Base-by-base conservation (phyloP, 2,888 invertebrate species). In the Cephonodes hylas region DNA sequence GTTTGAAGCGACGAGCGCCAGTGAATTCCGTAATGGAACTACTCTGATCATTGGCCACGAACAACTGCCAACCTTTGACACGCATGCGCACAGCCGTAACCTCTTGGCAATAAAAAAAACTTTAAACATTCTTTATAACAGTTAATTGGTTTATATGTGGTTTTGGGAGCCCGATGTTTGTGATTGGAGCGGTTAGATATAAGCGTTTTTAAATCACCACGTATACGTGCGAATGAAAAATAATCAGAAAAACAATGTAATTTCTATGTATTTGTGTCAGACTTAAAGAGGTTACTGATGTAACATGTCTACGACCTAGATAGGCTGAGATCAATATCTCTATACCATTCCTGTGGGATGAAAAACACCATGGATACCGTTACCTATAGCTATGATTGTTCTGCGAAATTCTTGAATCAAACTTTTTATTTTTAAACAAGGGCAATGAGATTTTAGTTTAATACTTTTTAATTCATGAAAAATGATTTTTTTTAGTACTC, bases 61-160 rank as follows among this genome's bases (percentile, higher is more conserved):
- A 71, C 73, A 67, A 74, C 74, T 73, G 72, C 64, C 72, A 73
- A 81, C 81, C 81, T 81, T 71, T 80, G 77, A 77, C 81, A 83
- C 88, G 88, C 88, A 86, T 87, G 87, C 86, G 88, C 83, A 65
- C 74, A 74, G 71, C 31, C 69, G 62, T 61, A 64, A 66, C 65
- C 64, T 67, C 46, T 46, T 23, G 13, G 34, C 34, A 38, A 42
- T 18, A 48, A 38, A 60, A 23, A 53, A 60, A 60, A 53, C 8
- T 48, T 38, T 60, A 18, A 53, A 25, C 53, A 53, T 53, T 31
- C 53, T 15, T 53, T 31, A 53, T 25, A 53, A 53, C n/a, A 4
- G 22, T 6, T 8, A n/a, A 57, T 5, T 42, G 38, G 38, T 13
- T 42, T 42, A 42, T 42, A 42, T 42, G 23, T n/a, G 7, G 23